Conservation (phyloP, 2,113 vertebrate species). For the Synchiropus splendidus region DNA sequence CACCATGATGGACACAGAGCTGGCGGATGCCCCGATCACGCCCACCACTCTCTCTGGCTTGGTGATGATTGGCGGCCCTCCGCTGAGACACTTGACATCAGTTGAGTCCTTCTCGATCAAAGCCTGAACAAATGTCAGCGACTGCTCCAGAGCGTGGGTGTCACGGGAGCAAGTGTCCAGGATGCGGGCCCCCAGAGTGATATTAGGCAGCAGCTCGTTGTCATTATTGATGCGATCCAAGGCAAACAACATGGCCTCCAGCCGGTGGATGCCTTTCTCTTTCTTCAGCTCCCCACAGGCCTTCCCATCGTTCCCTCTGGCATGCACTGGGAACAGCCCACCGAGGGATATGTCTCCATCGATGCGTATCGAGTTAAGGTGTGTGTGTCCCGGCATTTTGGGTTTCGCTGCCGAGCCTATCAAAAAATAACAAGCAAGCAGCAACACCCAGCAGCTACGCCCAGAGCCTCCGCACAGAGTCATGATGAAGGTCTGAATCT, state of each 20-base stretch:
- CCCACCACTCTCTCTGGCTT: constrained; percentile 88
- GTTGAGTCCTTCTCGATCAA: constrained; percentile 93
- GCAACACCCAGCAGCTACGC: constrained; percentile 30
- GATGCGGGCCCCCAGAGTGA: constrained; percentile 90
- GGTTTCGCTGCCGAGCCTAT: constrained; percentile 72
- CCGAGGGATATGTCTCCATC: constrained; percentile 94
- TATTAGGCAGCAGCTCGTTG: constrained; percentile 88
- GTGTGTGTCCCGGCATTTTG: constrained; percentile 79
- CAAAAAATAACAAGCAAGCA: constrained; percentile 57
- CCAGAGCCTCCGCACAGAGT: constrained; percentile 42
- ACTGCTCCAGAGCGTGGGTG: constrained; percentile 93
- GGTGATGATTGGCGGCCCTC: constrained; percentile 90
- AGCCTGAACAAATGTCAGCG: constrained; percentile 91
- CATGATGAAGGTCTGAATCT: constrained; percentile 55
- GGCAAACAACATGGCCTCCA: constrained; percentile 95
- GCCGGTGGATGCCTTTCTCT: constrained; percentile 90
- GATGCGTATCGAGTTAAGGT: constrained; percentile 93
- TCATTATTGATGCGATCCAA: constrained; percentile 95
- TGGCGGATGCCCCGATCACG: constrained; percentile 88
- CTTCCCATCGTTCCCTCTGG: constrained; percentile 79
- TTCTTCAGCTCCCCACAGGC: constrained; percentile 94
- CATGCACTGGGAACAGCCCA: constrained; percentile 88
- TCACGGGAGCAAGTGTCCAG: constrained; percentile 93
- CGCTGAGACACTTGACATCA: constrained; percentile 85
- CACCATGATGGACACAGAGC: constrained; percentile 97